Evolutionary conservation across 2,888 invertebrate genomes (phyloP), one percentile per base, ranked within the genome.

Genomic region (Thyatira batis): DNA sequence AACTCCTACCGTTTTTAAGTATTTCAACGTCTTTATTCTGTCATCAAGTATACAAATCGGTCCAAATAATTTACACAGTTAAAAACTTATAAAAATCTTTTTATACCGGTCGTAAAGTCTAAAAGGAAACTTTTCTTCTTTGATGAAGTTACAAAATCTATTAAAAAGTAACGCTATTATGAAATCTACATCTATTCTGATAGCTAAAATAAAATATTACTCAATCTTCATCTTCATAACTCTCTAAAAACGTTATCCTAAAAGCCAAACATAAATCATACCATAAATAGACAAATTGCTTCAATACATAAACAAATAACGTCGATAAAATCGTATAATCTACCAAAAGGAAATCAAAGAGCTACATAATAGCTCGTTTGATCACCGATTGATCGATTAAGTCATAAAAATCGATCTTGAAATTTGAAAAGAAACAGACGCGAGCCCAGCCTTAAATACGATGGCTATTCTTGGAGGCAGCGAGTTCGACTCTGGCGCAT

Each of bases 391-490:
- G 50, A 60, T 56, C 49, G 23, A 45, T 49, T 13, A 60, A 65
- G 58, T 62, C 55, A 64, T 63, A 61, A 60, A 56, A 54, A 72
- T 69, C 61, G 62, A 71, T 67, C 60, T 53, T 61, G 53, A 63
- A 55, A 60, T 60, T 58, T 75, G 76, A 80, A 73, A 77, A 69
- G 71, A 77, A 77, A 61, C 79, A 83, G 78, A 69, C 72, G 71
- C 67, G 55, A 49, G 53, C 20, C 53, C 68, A 8, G 17, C 13
- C 61, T 63, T 49, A 66, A 70, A 67, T 67, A 67, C 28, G 30
- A 52, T 62, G 54, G 64, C 78, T 81, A 79, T 78, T 78, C 67
- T 69, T 59, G 63, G 69, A 62, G 39, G 39, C 5, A 62, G 63
- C 61, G 63, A 67, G 66, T 68, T 71, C 68, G 65, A 70, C 58